These are phyloP conservation scores for Dendroctonus ponderosae DNA, from an alignment of 1,140 invertebrate species.

Conservation along the genomic window DNA sequence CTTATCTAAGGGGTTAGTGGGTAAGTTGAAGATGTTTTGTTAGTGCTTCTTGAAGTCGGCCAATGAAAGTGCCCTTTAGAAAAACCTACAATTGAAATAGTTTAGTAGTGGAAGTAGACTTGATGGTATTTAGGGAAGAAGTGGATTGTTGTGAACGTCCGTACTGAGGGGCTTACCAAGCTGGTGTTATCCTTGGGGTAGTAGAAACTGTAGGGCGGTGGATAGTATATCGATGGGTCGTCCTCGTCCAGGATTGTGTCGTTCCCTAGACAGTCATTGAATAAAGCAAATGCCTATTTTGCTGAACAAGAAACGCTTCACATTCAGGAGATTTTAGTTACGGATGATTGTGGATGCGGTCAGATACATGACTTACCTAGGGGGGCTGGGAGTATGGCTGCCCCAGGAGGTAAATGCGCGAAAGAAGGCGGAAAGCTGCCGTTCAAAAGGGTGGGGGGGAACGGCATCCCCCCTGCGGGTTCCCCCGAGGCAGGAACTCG, in stretches of 20 bases:
- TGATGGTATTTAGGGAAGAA: not conserved
- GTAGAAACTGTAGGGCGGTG: conserved; percentile 83
- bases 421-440: conserved; percentile 50
- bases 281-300: no score
- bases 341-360: not conserved
- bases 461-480: conserved; percentile 49
- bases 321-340: not conserved
- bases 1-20: no score
- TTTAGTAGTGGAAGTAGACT: conserved; percentile 4
- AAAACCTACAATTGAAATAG: conserved; percentile 10
- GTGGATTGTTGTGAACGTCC: not conserved
- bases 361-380: conserved; percentile 38
- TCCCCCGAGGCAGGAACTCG: conserved; percentile 58
- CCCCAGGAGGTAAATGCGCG: conserved; percentile 62
- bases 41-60: no score
- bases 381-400: conserved; percentile 67
- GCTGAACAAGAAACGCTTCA: not conserved
- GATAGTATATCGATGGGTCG: conserved; percentile 86
- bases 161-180: conserved; percentile 10
- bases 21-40: no score
- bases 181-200: conserved; percentile 71
- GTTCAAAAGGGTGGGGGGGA: conserved; percentile 55
- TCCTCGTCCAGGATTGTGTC: conserved; percentile 71
- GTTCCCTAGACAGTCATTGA: conserved; percentile 50
- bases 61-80: not conserved